Conservation (phyloP, 2,888 invertebrate genomes). For the Leptothorax acervorum region DNA sequence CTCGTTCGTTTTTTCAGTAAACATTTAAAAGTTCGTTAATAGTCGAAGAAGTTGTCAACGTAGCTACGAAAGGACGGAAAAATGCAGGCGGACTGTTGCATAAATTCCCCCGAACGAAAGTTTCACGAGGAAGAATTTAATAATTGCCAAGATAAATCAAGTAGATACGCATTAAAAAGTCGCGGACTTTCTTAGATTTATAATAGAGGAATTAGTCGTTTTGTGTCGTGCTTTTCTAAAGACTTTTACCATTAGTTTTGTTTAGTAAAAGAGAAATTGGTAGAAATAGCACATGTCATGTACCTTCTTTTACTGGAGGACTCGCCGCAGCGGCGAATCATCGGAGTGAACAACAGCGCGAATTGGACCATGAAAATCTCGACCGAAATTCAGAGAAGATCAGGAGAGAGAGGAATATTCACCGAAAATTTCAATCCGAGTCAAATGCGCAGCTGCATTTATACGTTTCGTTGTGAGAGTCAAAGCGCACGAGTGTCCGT, state of each 20-base stretch:
- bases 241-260: conserved; percentile 8
- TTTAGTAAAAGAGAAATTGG: conserved; percentile 15
- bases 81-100: conserved; percentile 32
- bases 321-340: conserved; percentile 41
- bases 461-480: conserved; percentile 45
- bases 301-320: conserved; percentile 16
- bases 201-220: conserved; percentile 47
- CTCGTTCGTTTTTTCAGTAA: conserved; percentile 62
- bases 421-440: conserved; percentile 53
- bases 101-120: conserved; percentile 28
- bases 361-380: conserved; percentile 57
- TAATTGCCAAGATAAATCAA: conserved; percentile 47
- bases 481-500: conserved; percentile 44
- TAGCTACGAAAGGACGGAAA: conserved; percentile 7
- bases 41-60: conserved; percentile 51
- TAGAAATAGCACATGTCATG: not conserved
- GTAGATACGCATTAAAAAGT: conserved; percentile 31
- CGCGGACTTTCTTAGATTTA: conserved; percentile 24
- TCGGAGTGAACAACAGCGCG: conserved; percentile 45
- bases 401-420: conserved; percentile 45
- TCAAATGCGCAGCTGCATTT: conserved; percentile 56
- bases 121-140: conserved; percentile 41
- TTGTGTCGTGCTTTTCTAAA: not conserved
- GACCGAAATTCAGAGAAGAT: conserved; percentile 40
- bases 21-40: conserved; percentile 72